Evolutionary conservation across 2,113 vertebrate species (phyloP).

Genomic region (Apodemus sylvaticus): DNA sequence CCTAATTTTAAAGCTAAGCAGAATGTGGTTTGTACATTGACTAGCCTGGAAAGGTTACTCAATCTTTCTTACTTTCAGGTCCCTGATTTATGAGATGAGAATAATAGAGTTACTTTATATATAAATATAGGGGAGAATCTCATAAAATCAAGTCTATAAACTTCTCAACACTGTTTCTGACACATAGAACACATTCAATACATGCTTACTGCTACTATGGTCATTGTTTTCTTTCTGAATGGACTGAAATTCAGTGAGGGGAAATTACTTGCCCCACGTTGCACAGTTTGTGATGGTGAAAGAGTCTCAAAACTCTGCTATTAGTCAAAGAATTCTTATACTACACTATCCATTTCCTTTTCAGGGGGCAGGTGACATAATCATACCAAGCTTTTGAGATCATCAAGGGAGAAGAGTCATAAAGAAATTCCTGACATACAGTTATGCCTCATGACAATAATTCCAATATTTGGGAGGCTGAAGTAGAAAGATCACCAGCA

Average conservation of each 20-base stretch:
- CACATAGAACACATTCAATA: background rate
- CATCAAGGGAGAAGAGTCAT: background rate
- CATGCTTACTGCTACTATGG: background rate
- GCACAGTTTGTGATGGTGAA: background rate
- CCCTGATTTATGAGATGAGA: background rate
- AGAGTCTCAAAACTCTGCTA: background rate
- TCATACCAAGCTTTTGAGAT: background rate
- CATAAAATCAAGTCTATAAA: slow-evolving; percentile 26
- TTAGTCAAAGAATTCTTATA: slow-evolving; percentile 34
- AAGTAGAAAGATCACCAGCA: background rate
- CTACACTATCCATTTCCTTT: background rate
- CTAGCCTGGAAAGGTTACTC: slow-evolving; percentile 1
- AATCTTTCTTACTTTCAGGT: background rate
- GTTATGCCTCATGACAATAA: background rate
- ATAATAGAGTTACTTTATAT: background rate
- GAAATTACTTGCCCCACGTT: background rate
- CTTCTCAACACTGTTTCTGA: slow-evolving; percentile 27
- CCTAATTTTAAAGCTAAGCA: background rate
- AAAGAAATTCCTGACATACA: slow-evolving; percentile 2
- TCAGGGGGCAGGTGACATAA: background rate
- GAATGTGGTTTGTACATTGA: background rate
- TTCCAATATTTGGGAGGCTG: background rate
- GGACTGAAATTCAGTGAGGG: background rate
- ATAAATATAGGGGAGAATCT: slow-evolving; percentile 1
- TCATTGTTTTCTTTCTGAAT: slow-evolving; percentile 15